Conservation (phyloP, 2,113 vertebrate species). For the Marmota flaviventris region DNA sequence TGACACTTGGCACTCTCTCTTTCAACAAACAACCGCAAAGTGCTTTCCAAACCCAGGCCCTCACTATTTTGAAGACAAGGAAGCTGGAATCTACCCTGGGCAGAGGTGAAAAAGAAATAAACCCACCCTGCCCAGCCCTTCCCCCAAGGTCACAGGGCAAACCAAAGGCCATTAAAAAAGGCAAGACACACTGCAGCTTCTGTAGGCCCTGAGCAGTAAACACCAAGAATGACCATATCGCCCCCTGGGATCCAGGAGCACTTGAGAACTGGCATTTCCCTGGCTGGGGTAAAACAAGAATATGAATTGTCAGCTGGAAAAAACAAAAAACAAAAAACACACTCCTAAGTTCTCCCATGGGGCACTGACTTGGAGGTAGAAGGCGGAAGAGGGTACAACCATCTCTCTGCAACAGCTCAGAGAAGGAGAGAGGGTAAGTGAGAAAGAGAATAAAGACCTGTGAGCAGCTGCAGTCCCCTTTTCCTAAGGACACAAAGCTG, state of each 20-base stretch:
- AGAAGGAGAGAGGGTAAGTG: background rate
- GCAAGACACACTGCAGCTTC: background rate
- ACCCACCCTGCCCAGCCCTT: background rate
- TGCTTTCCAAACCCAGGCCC: constrained; percentile 54
- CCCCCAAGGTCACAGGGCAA: constrained; percentile 51
- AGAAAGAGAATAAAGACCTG: background rate
- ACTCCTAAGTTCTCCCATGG: background rate
- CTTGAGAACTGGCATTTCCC: constrained; percentile 55
- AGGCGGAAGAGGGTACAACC: background rate
- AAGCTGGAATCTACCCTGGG: constrained; percentile 38
- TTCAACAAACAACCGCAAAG: constrained; percentile 69
- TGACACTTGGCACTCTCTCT: constrained; percentile 76
- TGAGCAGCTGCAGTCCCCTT: constrained; percentile 53
- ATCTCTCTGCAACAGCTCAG: background rate
- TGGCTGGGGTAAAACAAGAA: constrained; percentile 17
- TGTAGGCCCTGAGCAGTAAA: constrained; percentile 11
- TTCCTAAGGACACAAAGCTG: constrained; percentile 61
- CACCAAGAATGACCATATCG: constrained; percentile 22
- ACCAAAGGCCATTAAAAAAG: constrained; percentile 48
- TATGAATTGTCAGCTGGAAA: constrained; percentile 21
- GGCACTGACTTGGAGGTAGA: background rate
- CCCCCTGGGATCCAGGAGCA: background rate
- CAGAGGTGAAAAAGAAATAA: constrained; percentile 61
- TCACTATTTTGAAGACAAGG: constrained; percentile 63
- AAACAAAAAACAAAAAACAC: background rate